phyloP scores from a whole-genome alignment of 2,113 vertebrate species.

The Leucosticte australis region DNA sequence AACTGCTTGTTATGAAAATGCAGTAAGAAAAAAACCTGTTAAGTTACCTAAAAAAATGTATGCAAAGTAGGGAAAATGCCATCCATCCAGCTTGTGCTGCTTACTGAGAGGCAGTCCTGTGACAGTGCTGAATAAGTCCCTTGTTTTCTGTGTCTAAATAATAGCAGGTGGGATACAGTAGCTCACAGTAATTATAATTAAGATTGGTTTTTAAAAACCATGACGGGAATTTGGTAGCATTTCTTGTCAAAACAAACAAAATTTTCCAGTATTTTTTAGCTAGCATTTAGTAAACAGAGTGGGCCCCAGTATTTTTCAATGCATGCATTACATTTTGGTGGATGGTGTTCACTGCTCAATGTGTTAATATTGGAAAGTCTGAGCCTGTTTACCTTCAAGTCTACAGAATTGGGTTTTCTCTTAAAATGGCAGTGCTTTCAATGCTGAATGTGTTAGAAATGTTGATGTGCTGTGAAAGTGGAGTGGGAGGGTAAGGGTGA shows the following conservation, averaged over 20 bases:
- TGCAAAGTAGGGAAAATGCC: neutral
- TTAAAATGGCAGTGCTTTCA: neutral
- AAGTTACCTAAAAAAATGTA: neutral
- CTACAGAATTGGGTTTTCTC: neutral
- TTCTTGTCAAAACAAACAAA: neutral
- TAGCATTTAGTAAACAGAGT: neutral
- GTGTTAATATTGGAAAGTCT: neutral
- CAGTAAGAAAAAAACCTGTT: neutral
- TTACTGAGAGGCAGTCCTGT: neutral
- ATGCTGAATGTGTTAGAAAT: neutral
- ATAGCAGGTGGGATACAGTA: neutral
- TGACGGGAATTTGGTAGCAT: neutral
- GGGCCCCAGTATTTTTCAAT: neutral
- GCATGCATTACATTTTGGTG: neutral
- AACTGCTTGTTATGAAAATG: neutral
- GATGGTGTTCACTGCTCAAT: neutral
- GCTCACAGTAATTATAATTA: neutral
- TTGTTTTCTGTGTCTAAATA: neutral
- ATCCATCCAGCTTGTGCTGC: neutral
- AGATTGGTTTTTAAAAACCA: neutral
- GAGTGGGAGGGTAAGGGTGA: neutral
- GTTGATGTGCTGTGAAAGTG: neutral
- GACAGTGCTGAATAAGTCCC: neutral
- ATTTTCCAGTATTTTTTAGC: neutral
- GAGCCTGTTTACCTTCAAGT: neutral